Evolutionary conservation across 2,888 invertebrate genomes (phyloP), one percentile per base, ranked within the genome.

Genomic region (Tenthredo notha): DNA sequence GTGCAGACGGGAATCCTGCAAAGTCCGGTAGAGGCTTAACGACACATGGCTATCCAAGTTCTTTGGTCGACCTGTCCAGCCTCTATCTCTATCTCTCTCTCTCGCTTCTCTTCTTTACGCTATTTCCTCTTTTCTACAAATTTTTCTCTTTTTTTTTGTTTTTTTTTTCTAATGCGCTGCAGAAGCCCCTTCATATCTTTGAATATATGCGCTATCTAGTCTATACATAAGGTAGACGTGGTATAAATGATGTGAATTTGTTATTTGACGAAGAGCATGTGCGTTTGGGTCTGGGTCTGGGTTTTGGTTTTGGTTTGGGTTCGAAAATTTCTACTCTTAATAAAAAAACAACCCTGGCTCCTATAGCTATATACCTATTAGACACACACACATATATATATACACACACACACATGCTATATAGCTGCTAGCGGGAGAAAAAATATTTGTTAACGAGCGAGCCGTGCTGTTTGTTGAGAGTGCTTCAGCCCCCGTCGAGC

Each of bases 21-120:
- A 85, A 85, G 85, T 85, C 80, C 70, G 58, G 80, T n/a, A 25
- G 83, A 77, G 84, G 70, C 80, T 85, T 82, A 85, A 85, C 85
- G 85, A 82, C 85, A 47, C 83, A 70, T 40, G 61, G 83, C 83
- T 37, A 75, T 84, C 65, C 58, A 21, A 77, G 84, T 21, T 29
- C 77, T 29, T 29, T 33, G 77, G 9, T 29, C 47, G 29, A 3
- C 18, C 18, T 9, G 77, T 12, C 70, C 75, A 12, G 18, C 47
- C 6, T 47, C 40, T 43, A 43, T 10, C 10, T 43, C 10, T 10
- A 10, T 43, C 40, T 15, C 15, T 15, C 15, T 47, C 15, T 15
- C 43, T 47, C 47, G 12, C 47, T 47, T 47, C 0, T 0, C 47
- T 47, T 4, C 15, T 47, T 47, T 15, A 47, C 47, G n/a, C 12